Evolutionary conservation across 2,888 invertebrate species (phyloP), one percentile per base, ranked within the genome.

Genomic region (Cosmopolites sordidus): DNA sequence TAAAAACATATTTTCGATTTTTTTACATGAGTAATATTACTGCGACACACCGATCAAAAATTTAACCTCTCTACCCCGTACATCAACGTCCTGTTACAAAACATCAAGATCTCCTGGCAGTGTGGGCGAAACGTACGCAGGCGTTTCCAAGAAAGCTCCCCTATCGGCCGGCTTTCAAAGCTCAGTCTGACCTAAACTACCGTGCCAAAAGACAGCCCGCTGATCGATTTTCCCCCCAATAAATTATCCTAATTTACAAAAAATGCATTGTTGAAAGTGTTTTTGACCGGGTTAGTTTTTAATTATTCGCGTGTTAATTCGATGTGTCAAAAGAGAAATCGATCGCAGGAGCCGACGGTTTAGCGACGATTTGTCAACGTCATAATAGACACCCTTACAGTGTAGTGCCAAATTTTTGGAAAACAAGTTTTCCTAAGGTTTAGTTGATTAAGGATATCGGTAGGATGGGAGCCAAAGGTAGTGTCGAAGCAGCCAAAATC

Each of bases 401-500:
- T 38, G 43, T 43, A 29, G 43, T 52, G 47, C 47, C 38, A 48
- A 48, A 46, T 22, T 16, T 42, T 30, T 11, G 15, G 30, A 44
- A 29, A 42, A 16, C 29, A 29, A 46, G 11, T 43, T n/a, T n/a
- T 33, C n/a, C 33, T n/a, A 3, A 33, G 5, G n/a, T 33, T 33
- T 33, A 33, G 33, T 33, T 33, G 33, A 33, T 33, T 4, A 2
- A 33, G 33, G 12, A 33, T 16, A 51, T 47, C 43, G 47, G 48
- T 51, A 61, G 77, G 74, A 86, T 86, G 87, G 87, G 87, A 77
- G 86, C 86, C 75, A 87, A 87, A 81, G 86, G 86, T 75, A 87
- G 86, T 80, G 86, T 86, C 75, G 86, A 87, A 76, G 86, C 86
- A 72, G 85, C 84, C 74, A 86, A 86, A 82, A 82, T 84, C 79